Percentiles rank a stretch among this genome's conserved stretches.
These are phyloP conservation scores for Tringa solitaria DNA, from an alignment of 2,113 vertebrate genomes.

Conservation along the genomic window DNA sequence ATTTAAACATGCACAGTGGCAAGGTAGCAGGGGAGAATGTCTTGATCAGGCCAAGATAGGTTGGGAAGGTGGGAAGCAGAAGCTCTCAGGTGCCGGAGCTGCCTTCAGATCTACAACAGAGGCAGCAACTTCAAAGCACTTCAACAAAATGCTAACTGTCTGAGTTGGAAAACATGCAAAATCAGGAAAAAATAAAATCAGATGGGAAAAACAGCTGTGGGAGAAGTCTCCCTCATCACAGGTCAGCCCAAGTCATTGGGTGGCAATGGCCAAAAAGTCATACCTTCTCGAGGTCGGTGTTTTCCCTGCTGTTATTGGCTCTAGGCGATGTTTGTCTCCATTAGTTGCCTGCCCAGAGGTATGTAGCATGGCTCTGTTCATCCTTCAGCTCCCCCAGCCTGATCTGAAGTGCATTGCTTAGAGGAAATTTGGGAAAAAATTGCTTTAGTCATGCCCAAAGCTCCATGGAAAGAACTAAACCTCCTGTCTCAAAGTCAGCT, in stretches of 20 bases:
- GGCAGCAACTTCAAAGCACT: background rate
- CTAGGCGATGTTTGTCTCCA: background rate
- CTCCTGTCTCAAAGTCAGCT: background rate
- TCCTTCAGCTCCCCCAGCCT: background rate
- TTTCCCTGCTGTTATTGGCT: background rate
- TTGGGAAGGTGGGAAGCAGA: background rate
- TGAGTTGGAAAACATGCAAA: background rate
- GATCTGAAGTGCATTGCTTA: background rate
- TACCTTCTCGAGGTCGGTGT: background rate
- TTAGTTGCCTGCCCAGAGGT: background rate
- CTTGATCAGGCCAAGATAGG: background rate
- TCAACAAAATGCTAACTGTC: background rate
- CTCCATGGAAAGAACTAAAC: background rate
- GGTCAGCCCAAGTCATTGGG: background rate
- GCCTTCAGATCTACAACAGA: background rate
- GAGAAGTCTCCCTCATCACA: background rate
- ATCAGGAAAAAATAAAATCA: fast-evolving
- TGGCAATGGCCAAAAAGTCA: background rate
- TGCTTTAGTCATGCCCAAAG: background rate
- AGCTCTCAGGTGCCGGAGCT: background rate
- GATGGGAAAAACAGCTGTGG: fast-evolving
- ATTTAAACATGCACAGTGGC: background rate
- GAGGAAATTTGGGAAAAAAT: background rate
- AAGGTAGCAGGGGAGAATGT: background rate
- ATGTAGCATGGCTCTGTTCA: fast-evolving